Percentiles rank a stretch among this genome's conserved stretches.
phyloP scores from a whole-genome alignment of 2,888 invertebrate genomes.

The Anticlea derivata region DNA sequence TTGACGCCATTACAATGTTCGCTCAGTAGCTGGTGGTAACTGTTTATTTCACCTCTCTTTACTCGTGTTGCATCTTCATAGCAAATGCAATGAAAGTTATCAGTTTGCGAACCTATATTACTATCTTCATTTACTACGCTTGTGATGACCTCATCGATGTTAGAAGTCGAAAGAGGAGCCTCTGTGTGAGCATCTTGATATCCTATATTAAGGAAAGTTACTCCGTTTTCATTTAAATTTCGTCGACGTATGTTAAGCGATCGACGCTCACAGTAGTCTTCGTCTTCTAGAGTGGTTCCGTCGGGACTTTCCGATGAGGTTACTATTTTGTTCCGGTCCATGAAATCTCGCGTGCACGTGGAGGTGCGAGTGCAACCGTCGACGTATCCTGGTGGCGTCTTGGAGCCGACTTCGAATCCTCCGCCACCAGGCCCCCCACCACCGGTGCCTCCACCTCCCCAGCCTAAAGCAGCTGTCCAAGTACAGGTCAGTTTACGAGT shows the following conservation, averaged over 20 bases:
- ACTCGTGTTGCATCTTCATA: constrained; percentile 37
- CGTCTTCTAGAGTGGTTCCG: constrained; percentile 47
- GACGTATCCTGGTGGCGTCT: constrained; percentile 71
- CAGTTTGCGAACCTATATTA: constrained; percentile 7
- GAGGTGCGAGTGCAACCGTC: constrained; percentile 74
- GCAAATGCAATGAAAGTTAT: constrained; percentile 38
- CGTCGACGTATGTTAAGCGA: constrained; percentile 58
- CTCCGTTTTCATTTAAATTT: constrained; percentile 42
- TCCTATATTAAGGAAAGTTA: constrained; percentile 10
- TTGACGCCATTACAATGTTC: constrained; percentile 4
- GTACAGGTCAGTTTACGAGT: constrained; percentile 74
- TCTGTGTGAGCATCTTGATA: constrained; percentile 22
- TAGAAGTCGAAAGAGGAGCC: constrained; percentile 9
- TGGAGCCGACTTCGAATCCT: constrained; percentile 47
- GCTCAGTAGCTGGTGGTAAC: constrained; percentile 5
- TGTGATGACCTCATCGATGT: constrained; percentile 11
- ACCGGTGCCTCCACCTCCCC: constrained; percentile 22
- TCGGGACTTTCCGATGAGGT: constrained; percentile 34
- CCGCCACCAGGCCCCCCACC: constrained; percentile 37
- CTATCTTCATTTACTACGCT: background rate
- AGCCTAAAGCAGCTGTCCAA: constrained; percentile 59
- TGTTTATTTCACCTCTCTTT: constrained; percentile 41
- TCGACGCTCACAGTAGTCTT: constrained; percentile 73
- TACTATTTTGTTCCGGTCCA: constrained; percentile 65
- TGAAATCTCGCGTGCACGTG: constrained; percentile 69